Evolutionary conservation across 2,113 vertebrate species (phyloP).

Genomic region (Serilophus lunatus): DNA sequence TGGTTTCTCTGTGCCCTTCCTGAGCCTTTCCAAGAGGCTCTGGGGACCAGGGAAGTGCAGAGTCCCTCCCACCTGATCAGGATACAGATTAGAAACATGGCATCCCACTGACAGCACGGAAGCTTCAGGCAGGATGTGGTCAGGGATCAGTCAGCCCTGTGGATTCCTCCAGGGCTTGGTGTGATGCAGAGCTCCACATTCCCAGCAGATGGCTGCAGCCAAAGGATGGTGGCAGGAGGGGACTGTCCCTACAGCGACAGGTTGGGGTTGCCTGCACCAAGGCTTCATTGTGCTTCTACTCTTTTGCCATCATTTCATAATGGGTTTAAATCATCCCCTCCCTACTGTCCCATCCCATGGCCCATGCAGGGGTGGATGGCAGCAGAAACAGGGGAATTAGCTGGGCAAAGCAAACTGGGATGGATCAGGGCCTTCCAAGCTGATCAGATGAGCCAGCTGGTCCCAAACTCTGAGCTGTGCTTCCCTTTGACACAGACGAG

Average conservation of each 20-base stretch:
- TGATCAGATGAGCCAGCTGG: fast-evolving
- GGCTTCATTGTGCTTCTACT: background rate
- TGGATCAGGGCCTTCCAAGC: background rate
- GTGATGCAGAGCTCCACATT: background rate
- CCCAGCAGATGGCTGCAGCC: background rate
- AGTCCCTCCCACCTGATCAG: background rate
- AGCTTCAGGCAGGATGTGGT: background rate
- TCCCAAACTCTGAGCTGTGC: fast-evolving
- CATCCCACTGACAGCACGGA: background rate
- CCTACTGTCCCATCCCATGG: background rate
- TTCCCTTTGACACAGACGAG: background rate
- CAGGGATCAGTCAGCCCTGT: background rate
- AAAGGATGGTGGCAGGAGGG: background rate
- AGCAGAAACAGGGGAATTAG: background rate
- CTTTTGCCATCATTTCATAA: background rate
- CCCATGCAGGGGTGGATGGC: background rate
- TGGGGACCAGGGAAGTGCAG: background rate
- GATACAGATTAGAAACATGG: fast-evolving
- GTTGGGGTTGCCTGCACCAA: background rate
- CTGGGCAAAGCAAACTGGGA: background rate
- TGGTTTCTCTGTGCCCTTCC: background rate
- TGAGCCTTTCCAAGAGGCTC: background rate
- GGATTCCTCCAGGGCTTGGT: background rate
- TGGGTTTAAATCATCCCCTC: background rate
- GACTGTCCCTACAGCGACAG: background rate